These are phyloP conservation scores for Phania funesta DNA, from an alignment of 2,888 invertebrate species.

Conservation along the genomic window DNA sequence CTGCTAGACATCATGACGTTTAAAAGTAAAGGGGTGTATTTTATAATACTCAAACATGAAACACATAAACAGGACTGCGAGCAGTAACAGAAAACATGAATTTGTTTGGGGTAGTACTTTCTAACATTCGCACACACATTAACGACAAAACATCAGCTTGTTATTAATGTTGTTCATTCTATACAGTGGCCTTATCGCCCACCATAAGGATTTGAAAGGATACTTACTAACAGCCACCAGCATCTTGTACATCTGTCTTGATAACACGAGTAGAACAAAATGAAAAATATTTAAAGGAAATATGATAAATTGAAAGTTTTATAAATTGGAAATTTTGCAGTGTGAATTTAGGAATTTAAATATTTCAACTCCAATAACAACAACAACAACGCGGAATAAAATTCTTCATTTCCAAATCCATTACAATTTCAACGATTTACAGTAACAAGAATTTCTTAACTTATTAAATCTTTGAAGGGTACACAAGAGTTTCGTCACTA, in stretches of 20 bases:
- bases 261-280: not conserved
- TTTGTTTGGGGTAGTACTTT: not conserved
- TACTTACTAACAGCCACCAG: constrained; percentile 11
- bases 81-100: not conserved
- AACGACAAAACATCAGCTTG: constrained; percentile 49
- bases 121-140: not conserved
- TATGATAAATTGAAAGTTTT: constrained; percentile 48
- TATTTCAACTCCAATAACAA: not conserved
- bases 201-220: constrained; percentile 48
- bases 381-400: not conserved
- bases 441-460: too few relatives aligned
- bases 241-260: constrained; percentile 2
- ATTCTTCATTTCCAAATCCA: too few relatives aligned
- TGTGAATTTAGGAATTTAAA: not conserved
- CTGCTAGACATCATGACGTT: constrained; percentile 15
- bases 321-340: not conserved
- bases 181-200: constrained; percentile 26
- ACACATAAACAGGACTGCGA: not conserved
- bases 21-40: not conserved
- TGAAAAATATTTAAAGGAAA: constrained; percentile 37
- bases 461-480: not conserved
- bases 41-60: not conserved
- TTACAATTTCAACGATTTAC: too few relatives aligned
- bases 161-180: constrained; percentile 50
- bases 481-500: not conserved